Evolutionary conservation across 1,140 invertebrate genomes (phyloP), one percentile per base, ranked within the genome.

Genomic region (Epicauta chinensis): DNA sequence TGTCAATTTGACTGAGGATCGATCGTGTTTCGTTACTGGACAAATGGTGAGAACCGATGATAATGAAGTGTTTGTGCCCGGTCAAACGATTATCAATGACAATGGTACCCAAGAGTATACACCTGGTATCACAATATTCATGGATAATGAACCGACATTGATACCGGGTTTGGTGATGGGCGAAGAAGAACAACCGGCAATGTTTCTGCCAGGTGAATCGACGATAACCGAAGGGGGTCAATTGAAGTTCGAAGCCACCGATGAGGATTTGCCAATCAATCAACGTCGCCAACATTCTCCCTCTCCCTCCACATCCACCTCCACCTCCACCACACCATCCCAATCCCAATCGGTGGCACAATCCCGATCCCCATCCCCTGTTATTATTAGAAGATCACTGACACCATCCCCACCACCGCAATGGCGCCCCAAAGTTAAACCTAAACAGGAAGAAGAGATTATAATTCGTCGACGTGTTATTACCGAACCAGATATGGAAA

Each of bases 91-190:
- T n/a, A 71, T 79, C 55, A 83, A 80, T 2, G 79, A 81, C 15
- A 68, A 76, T 38, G 83, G 82, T 13, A 73, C 13, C 11, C 49
- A 74, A 30, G 69, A 77, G 47, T 89, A 88, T 67, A 79, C 85
- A 40, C 83, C 86, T 11, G 86, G 86, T 2, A 75, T 87, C 34
- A 86, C 80, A 31, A 75, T 87, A 13, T 76, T 79, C 54, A 81
- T 81, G 2, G 79, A 82, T 9, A 71, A 78, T 35, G 82, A 83
- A 11, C 78, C 82, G 1, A 70, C 78, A 23, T 72, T 88, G 16
- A 76, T 88, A 51, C 81, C 86, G 6, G 67, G 67, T 17, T 56
- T 68, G 16, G 63, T 69, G 3, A 63, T 69, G 55, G 65, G 66
- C 2, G 66, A 69, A 44, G 63, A 68, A 36, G 59, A 61, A 43